Evolutionary conservation across 2,797 vertebrate genomes (phyloP).

Genomic region (Semotilus atromaculatus): DNA sequence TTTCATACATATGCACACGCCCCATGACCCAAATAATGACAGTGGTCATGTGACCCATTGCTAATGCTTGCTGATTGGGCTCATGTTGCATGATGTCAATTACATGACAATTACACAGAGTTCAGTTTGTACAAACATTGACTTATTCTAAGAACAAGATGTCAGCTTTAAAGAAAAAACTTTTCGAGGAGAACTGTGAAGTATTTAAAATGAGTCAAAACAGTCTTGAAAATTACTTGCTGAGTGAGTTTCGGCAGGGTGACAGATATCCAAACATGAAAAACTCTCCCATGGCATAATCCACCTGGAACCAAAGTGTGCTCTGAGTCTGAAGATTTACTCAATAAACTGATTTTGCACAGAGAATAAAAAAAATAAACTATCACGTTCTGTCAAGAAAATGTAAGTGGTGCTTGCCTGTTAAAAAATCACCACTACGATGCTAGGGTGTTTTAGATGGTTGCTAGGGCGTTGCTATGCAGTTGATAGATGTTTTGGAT

Average conservation of each 20-base stretch:
- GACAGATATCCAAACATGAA: slow-evolving; percentile 15
- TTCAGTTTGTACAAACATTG: slow-evolving; percentile 10
- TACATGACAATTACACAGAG: slow-evolving; percentile 27
- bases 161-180: neutral
- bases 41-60: slow-evolving; percentile 22
- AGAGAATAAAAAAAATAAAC: slow-evolving; percentile 13
- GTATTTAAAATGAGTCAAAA: slow-evolving; percentile 12
- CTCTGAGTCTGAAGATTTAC: neutral
- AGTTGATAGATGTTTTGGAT: neutral
- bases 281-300: neutral
- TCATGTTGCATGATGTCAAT: slow-evolving; percentile 41
- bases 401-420: neutral
- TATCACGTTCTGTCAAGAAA: neutral
- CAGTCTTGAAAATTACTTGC: neutral
- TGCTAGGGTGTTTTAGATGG: neutral
- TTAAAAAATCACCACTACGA: neutral
- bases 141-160: neutral
- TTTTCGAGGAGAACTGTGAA: slow-evolving; percentile 8
- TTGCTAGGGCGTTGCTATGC: neutral
- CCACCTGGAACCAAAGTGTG: neutral
- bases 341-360: neutral
- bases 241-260: slow-evolving; percentile 8
- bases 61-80: slow-evolving; percentile 25
- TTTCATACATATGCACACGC: neutral
- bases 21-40: slow-evolving; percentile 1